These are phyloP conservation scores for Lepidochitona cinerea DNA, from an alignment of 2,888 invertebrate species.

Conservation along the genomic window DNA sequence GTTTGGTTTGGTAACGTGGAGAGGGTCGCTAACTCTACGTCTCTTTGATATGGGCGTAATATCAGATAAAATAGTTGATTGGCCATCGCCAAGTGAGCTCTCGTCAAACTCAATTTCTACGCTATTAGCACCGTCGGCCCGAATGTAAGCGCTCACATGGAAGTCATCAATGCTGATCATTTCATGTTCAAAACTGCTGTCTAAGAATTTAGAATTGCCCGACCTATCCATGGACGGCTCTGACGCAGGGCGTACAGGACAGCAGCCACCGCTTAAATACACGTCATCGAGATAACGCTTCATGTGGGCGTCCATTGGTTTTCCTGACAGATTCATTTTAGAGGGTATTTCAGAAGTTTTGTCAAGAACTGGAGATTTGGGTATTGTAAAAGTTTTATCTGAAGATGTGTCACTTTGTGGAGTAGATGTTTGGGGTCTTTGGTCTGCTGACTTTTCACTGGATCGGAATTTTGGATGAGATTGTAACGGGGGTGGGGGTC, in stretches of 20 bases:
- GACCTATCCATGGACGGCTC: neutral
- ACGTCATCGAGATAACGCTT: neutral
- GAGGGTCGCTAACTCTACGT: no score
- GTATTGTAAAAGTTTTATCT: no score
- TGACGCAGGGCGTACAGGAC: neutral
- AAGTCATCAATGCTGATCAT: constrained; percentile 53
- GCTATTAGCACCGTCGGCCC: constrained; percentile 55
- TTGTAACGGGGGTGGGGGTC: neutral
- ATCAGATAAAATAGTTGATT: neutral
- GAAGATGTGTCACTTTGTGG: neutral
- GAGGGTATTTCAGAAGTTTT: neutral
- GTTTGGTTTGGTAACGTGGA: no score
- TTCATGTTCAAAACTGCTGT: neutral
- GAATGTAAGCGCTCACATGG: constrained; percentile 50
- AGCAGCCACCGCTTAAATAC: neutral
- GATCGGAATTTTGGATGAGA: neutral
- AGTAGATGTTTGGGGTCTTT: neutral
- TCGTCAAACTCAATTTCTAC: constrained; percentile 51
- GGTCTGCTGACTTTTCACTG: neutral
- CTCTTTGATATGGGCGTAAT: neutral
- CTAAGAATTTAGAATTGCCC: neutral
- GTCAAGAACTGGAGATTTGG: neutral
- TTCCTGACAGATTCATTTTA: neutral
- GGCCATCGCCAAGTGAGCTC: neutral
- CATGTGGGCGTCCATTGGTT: neutral